phyloP scores from a whole-genome alignment of 1,140 invertebrate species.

The Neodiprion virginianus region DNA sequence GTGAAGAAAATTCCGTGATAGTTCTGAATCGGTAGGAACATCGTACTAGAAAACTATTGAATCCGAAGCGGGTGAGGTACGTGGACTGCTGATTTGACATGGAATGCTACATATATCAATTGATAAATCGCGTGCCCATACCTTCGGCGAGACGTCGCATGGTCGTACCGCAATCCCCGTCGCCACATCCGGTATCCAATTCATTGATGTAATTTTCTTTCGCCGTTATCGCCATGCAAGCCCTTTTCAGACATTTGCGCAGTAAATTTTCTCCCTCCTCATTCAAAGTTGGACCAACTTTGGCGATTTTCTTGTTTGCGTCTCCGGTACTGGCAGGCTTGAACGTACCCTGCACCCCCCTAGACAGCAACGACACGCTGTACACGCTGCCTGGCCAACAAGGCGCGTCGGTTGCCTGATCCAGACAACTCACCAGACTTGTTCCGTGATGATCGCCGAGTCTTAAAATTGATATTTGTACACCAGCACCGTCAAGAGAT shows the following conservation, averaged over 20 bases:
- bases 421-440: conserved; percentile 65
- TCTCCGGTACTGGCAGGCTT: neutral
- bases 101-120: too few relatives aligned
- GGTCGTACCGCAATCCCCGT: conserved; percentile 84
- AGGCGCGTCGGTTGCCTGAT: conserved; percentile 66
- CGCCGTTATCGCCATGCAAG: conserved; percentile 62
- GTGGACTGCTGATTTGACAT: too few relatives aligned
- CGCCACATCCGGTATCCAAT: conserved; percentile 78
- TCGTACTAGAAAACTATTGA: too few relatives aligned
- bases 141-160: conserved; percentile 70
- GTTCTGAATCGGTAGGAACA: too few relatives aligned
- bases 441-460: conserved; percentile 57
- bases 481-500: conserved; percentile 81
- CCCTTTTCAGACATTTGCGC: conserved; percentile 58
- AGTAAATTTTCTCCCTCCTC: conserved; percentile 52
- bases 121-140: conserved; percentile 32
- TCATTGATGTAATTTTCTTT: conserved; percentile 71
- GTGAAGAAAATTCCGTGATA: too few relatives aligned
- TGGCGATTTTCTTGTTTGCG: conserved; percentile 9
- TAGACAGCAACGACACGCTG: conserved; percentile 32
- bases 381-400: conserved; percentile 66
- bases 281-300: conserved; percentile 53
- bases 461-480: conserved; percentile 77
- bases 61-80: too few relatives aligned
- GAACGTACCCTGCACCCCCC: conserved; percentile 8